phyloP scores from a whole-genome alignment of 2,888 invertebrate genomes.

The Andrena bucephala region DNA sequence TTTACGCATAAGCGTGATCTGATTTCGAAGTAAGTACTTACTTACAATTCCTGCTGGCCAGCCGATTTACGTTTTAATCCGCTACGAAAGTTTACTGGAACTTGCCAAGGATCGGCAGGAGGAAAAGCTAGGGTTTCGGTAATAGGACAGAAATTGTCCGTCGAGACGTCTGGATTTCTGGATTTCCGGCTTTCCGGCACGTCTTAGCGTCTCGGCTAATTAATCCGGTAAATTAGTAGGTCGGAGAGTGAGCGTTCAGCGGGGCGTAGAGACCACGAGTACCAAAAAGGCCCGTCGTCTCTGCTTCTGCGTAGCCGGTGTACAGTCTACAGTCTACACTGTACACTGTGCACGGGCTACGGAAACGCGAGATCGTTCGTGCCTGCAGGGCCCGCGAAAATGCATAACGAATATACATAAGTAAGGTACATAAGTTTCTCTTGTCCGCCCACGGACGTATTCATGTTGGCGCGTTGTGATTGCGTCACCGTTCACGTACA shows the following conservation, averaged over 20 bases:
- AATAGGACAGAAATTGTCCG: slow-evolving; percentile 62
- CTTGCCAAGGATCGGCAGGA: slow-evolving; percentile 55
- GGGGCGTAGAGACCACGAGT: slow-evolving; percentile 47
- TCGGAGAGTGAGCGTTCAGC: slow-evolving; percentile 46
- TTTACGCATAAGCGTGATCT: slow-evolving; percentile 38
- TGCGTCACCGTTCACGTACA: slow-evolving; percentile 2
- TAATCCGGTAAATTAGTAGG: slow-evolving; percentile 61
- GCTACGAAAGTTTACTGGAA: slow-evolving; percentile 61
- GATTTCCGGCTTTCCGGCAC: slow-evolving; percentile 52
- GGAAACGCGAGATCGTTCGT: slow-evolving; percentile 20
- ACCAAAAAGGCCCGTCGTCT: slow-evolving; percentile 44
- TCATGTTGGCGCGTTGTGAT: neutral
- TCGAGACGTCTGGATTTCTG: slow-evolving; percentile 55
- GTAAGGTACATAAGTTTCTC: slow-evolving; percentile 5
- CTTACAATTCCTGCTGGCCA: slow-evolving; percentile 31
- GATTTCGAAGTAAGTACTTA: slow-evolving; percentile 31
- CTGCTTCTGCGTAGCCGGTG: slow-evolving; percentile 20
- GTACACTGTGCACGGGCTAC: neutral
- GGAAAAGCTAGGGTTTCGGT: slow-evolving; percentile 60
- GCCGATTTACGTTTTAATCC: slow-evolving; percentile 64
- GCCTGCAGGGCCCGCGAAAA: slow-evolving; percentile 34
- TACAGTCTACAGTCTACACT: neutral
- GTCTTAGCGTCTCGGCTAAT: slow-evolving; percentile 60
- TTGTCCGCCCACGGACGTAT: neutral
- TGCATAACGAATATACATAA: slow-evolving; percentile 48